phyloP scores from a whole-genome alignment of 2,888 invertebrate genomes.

The Drosophila diplacantha region DNA sequence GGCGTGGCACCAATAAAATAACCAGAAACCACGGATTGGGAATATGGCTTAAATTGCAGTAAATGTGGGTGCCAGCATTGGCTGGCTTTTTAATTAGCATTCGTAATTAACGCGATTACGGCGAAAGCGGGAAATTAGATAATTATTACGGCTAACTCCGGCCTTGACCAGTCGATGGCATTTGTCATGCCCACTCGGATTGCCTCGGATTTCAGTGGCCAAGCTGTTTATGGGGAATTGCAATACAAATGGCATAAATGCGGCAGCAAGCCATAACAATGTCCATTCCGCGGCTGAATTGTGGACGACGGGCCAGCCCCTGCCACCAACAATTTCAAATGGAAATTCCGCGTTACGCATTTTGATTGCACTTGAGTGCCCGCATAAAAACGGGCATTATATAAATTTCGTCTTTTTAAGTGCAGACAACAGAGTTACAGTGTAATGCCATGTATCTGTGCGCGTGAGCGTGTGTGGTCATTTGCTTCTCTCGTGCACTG shows the following conservation, averaged over 20 bases:
- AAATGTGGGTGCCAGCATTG: slow-evolving; percentile 50
- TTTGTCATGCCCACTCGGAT: slow-evolving; percentile 8
- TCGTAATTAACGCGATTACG: slow-evolving; percentile 51
- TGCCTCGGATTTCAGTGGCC: background rate
- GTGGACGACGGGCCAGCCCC: slow-evolving; percentile 22
- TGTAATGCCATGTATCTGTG: slow-evolving; percentile 31
- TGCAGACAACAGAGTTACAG: slow-evolving; percentile 48
- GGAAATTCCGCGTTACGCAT: slow-evolving; percentile 64
- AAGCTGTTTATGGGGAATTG: slow-evolving; percentile 19
- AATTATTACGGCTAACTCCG: slow-evolving; percentile 25
- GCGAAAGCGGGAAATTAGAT: slow-evolving; percentile 37
- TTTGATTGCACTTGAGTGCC: slow-evolving; percentile 69
- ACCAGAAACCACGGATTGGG: background rate
- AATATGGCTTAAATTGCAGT: slow-evolving; percentile 14
- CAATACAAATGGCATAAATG: slow-evolving; percentile 47
- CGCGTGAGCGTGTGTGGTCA: slow-evolving; percentile 22
- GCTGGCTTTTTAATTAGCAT: slow-evolving; percentile 55
- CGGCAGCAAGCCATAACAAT: slow-evolving; percentile 48
- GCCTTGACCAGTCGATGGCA: slow-evolving; percentile 19
- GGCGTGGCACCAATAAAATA: background rate
- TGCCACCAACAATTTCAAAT: slow-evolving; percentile 43
- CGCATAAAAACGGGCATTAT: slow-evolving; percentile 65
- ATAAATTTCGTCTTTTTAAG: slow-evolving; percentile 58
- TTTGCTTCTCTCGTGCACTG: slow-evolving; percentile 24
- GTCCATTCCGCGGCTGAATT: slow-evolving; percentile 60